Conservation (phyloP, 2,113 vertebrate species). For the Electrona antarctica region DNA sequence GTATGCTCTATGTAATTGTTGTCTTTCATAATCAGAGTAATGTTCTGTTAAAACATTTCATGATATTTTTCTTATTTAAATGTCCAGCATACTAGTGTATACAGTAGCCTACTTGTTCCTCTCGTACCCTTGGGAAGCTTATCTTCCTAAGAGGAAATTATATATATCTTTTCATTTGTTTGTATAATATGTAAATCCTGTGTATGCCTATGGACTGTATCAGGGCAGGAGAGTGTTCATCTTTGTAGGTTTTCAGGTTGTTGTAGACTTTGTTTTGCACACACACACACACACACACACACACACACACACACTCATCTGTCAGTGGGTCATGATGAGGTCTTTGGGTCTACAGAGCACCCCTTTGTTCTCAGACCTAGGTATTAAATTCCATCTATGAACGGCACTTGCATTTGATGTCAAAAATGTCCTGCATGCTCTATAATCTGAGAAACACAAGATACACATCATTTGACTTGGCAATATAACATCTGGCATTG, state of each 20-base stretch:
- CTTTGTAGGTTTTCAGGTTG: neutral
- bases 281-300: neutral
- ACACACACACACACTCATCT: constrained; percentile 30
- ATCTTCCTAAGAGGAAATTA: no score
- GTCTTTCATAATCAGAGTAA: neutral
- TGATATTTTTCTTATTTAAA: no score
- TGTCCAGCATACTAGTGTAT: no score
- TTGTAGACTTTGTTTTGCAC: no score
- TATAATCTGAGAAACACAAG: neutral
- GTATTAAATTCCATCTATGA: constrained; percentile 49
- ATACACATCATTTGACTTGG: no score
- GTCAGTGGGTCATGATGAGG: constrained; percentile 30
- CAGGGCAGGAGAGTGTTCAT: neutral
- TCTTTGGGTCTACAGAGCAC: constrained; percentile 22
- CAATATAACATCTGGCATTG: no score
- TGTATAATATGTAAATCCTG: no score
- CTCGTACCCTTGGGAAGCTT: no score
- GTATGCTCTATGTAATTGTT: neutral
- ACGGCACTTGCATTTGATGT: constrained; percentile 4
- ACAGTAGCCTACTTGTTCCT: no score
- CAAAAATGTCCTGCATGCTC: neutral
- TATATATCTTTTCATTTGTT: no score
- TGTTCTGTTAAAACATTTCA: no score
- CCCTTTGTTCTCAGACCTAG: constrained; percentile 32
- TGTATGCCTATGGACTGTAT: neutral